phyloP scores from a whole-genome alignment of 2,797 vertebrate species.

The Sebastes reedi region DNA sequence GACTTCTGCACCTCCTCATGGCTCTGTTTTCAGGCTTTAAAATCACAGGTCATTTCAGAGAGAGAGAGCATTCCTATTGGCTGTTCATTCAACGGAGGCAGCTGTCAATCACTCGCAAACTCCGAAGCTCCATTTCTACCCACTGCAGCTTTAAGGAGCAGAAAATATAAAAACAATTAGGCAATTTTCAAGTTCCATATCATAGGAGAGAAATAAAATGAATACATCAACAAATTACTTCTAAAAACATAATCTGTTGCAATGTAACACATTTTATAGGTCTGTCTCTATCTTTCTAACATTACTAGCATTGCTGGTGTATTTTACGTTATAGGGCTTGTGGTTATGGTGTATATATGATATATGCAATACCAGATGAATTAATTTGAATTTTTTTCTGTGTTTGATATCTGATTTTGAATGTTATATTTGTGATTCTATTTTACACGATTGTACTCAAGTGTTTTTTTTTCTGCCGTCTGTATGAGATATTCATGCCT shows the following conservation, averaged over 20 bases:
- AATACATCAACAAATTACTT: neutral
- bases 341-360: neutral
- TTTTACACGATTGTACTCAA: neutral
- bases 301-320: neutral
- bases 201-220: neutral
- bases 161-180: neutral
- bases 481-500: neutral
- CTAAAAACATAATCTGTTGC: neutral
- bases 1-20: rapidly evolving
- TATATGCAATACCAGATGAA: neutral
- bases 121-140: too few relatives aligned
- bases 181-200: neutral
- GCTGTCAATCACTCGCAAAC: too few relatives aligned
- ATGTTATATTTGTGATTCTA: neutral
- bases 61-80: too few relatives aligned
- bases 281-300: rapidly evolving
- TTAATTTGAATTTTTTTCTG: neutral
- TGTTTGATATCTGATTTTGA: neutral
- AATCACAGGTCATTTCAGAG: too few relatives aligned
- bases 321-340: neutral
- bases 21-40: too few relatives aligned
- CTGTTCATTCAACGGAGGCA: too few relatives aligned
- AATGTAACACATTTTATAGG: neutral
- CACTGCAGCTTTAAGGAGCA: neutral
- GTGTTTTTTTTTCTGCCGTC: neutral